Evolutionary conservation across 2,888 invertebrate species (phyloP), one percentile per base, ranked within the genome.

Genomic region (Orthonevra nobilis): DNA sequence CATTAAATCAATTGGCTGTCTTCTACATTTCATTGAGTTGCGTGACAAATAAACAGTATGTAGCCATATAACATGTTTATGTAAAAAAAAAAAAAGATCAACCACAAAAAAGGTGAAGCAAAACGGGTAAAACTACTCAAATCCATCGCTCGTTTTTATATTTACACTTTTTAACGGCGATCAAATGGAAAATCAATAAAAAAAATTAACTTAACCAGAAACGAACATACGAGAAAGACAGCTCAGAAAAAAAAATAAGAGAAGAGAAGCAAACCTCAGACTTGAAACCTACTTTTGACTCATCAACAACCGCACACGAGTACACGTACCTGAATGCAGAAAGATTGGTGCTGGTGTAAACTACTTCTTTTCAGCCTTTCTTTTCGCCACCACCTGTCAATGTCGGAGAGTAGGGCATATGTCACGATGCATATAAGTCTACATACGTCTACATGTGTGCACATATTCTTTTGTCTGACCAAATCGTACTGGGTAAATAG

Each of bases 221-320:
- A n/a, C 12, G 14, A 12, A 14, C 2, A 10, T 20, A 12, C n/a
- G 32, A 32, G 19, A 36, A 26, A 6, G 5, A 26, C 9, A 42
- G 10, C 14, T n/a, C 17, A 3, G 4, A 4, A 7, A 7, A 40
- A 12, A 30, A 38, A 30, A 38, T 50, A 44, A 23, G 20, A 23
- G 12, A 15, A 23, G 23, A 7, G 12, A 34, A 23, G 34, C 7
- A 6, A 23, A 19, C 20, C 20, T 19, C 10, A 14, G 14, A n/a
- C 30, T 58, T 42, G 56, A 58, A 32, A 42, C 58, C 58, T 58
- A 58, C 58, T 42, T 42, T 30, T 34, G 56, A 9, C 40, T 19
- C 40, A 30, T 19, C 19, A 5, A 23, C 23, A 23, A 4, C 3
- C 23, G 5, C 5, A 28, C 19, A 30, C 19, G 1, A 17, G 20